phyloP scores from a whole-genome alignment of 2,888 invertebrate species.

The Athalia circularis region DNA sequence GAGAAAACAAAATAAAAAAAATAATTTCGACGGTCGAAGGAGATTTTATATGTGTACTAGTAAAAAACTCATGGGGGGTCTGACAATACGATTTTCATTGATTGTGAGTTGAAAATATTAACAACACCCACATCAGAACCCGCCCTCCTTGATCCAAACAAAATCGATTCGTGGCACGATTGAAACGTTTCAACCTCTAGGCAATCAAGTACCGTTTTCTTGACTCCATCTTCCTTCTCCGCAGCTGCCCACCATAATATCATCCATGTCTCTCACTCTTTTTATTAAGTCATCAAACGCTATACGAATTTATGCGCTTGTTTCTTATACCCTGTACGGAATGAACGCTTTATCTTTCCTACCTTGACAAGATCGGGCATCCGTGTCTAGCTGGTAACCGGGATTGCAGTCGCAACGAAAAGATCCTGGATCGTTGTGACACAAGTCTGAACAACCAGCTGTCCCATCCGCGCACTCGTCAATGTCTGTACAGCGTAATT shows the following conservation, averaged over 20 bases:
- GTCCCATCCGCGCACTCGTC: constrained; percentile 77
- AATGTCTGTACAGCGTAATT: constrained; percentile 72
- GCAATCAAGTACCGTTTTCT: constrained; percentile 39
- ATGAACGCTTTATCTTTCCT: constrained; percentile 55
- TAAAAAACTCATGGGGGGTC: constrained; percentile 28
- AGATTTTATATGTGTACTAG: background rate
- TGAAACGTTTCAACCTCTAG: constrained; percentile 41
- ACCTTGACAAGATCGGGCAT: constrained; percentile 76
- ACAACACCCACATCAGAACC: constrained; percentile 34
- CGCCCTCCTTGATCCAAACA: constrained; percentile 36
- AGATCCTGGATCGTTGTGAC: constrained; percentile 78
- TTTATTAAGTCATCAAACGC: constrained; percentile 29
- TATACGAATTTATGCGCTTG: constrained; percentile 6
- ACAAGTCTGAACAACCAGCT: constrained; percentile 77
- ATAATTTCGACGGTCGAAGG: no score
- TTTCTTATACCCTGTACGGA: constrained; percentile 57
- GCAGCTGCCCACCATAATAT: background rate
- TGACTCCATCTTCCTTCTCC: background rate
- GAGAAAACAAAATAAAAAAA: no score
- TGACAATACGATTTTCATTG: constrained; percentile 22
- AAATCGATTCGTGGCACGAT: constrained; percentile 18
- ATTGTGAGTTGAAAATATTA: constrained; percentile 39
- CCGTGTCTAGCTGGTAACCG: constrained; percentile 75
- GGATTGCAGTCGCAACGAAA: constrained; percentile 76
- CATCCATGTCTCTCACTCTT: constrained; percentile 14